Conservation (phyloP, 2,888 invertebrate genomes). For the Chloroclysta siterata region DNA sequence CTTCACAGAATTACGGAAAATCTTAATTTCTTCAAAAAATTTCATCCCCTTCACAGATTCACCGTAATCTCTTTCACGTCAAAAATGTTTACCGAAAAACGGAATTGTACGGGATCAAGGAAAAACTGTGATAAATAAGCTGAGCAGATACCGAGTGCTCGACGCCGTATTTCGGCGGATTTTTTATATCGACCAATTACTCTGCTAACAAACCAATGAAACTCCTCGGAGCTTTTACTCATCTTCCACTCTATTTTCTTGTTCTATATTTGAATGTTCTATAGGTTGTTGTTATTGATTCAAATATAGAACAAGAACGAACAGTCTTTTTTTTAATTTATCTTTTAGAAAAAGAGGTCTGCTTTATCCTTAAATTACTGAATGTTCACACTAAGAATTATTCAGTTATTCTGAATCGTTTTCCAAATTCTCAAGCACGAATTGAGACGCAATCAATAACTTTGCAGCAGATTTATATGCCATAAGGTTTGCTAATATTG, state of each 20-base stretch:
- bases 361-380: too few species aligned
- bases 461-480: too few species aligned
- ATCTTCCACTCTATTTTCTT: conserved; percentile 1
- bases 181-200: conserved; percentile 32
- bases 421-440: too few species aligned
- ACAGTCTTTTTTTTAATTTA: not conserved
- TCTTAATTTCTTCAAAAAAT: too few species aligned
- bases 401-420: too few species aligned
- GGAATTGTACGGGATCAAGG: conserved; percentile 38
- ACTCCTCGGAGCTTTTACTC: conserved; percentile 2
- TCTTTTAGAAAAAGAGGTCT: too few species aligned
- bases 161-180: conserved; percentile 32
- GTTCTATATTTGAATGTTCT: conserved; percentile 1
- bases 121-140: conserved; percentile 37
- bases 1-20: not conserved
- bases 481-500: too few species aligned
- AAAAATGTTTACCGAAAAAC: conserved; percentile 40
- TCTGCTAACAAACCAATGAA: conserved; percentile 17
- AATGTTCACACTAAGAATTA: too few species aligned
- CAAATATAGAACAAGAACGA: not conserved
- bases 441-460: too few species aligned
- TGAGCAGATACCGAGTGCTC: conserved; percentile 35
- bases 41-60: conserved; percentile 4
- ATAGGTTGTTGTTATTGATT: not conserved
- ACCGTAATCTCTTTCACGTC: conserved; percentile 38